These are phyloP conservation scores for Apogon hyalosoma DNA, from an alignment of 2,797 vertebrate genomes.

Conservation along the genomic window DNA sequence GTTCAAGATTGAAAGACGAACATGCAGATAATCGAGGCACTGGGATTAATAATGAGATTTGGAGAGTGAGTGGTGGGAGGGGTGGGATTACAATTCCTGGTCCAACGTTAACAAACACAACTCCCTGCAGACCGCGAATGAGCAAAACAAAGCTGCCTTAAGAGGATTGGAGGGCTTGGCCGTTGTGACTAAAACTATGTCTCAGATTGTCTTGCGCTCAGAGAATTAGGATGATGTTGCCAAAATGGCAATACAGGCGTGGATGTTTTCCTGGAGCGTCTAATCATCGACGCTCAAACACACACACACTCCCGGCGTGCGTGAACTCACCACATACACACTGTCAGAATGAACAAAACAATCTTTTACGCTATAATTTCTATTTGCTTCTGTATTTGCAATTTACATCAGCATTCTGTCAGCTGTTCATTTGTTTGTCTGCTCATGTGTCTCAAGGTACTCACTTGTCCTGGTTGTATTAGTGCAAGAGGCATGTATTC, in stretches of 20 bases:
- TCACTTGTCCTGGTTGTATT: conserved; percentile 15
- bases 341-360: background rate
- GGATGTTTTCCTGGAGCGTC: conserved; percentile 26
- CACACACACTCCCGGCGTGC: background rate
- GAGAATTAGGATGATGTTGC: conserved; percentile 60
- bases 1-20: conserved; percentile 55
- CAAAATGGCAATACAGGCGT: conserved; percentile 54
- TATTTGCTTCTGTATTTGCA: background rate
- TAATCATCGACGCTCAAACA: conserved; percentile 13
- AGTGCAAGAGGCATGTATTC: conserved; percentile 4
- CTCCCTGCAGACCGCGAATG: conserved; percentile 65
- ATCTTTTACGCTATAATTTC: background rate
- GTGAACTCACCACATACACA: background rate
- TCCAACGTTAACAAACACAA: conserved; percentile 58
- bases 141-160: conserved; percentile 74
- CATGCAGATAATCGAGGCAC: conserved; percentile 61
- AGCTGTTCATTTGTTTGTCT: conserved; percentile 6
- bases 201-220: conserved; percentile 48
- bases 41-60: conserved; percentile 71
- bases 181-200: conserved; percentile 59
- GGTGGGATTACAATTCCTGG: conserved; percentile 60
- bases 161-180: conserved; percentile 68
- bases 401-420: conserved; percentile 14
- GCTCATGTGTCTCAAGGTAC: conserved; percentile 16
- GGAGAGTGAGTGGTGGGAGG: conserved; percentile 19